phyloP scores from a whole-genome alignment of 2,888 invertebrate species.

The Cataglyphis livida region DNA sequence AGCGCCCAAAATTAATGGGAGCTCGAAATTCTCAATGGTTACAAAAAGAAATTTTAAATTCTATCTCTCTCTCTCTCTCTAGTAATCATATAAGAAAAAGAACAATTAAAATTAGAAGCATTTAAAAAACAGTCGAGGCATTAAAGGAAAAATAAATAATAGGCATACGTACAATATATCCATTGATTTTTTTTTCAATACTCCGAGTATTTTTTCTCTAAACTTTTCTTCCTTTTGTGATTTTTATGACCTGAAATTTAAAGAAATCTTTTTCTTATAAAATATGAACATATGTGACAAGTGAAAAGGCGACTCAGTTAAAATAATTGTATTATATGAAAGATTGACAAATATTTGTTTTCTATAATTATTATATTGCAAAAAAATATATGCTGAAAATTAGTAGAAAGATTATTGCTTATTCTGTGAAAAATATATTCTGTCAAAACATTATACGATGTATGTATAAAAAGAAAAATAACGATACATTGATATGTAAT shows the following conservation, averaged over 20 bases:
- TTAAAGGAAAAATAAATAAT: no score
- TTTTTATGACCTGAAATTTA: background rate
- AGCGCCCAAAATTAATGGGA: conserved; percentile 1
- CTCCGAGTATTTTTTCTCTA: background rate
- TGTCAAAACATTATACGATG: background rate
- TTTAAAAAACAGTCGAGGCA: background rate
- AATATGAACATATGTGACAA: background rate
- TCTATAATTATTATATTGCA: background rate
- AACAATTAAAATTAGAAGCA: background rate
- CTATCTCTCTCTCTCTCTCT: background rate
- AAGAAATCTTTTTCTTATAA: background rate
- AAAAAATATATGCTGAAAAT: background rate
- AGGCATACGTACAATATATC: background rate
- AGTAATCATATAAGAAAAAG: background rate
- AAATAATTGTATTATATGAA: background rate
- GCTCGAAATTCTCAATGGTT: background rate
- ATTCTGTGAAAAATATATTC: background rate
- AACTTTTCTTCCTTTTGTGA: background rate
- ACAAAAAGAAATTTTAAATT: background rate
- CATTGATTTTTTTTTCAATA: background rate
- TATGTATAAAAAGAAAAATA: background rate
- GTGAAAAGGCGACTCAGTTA: background rate
- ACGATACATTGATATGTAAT: background rate
- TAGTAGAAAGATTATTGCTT: background rate
- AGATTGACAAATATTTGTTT: background rate